phyloP scores from a whole-genome alignment of 2,113 vertebrate species.

The Gymnogyps californianus region DNA sequence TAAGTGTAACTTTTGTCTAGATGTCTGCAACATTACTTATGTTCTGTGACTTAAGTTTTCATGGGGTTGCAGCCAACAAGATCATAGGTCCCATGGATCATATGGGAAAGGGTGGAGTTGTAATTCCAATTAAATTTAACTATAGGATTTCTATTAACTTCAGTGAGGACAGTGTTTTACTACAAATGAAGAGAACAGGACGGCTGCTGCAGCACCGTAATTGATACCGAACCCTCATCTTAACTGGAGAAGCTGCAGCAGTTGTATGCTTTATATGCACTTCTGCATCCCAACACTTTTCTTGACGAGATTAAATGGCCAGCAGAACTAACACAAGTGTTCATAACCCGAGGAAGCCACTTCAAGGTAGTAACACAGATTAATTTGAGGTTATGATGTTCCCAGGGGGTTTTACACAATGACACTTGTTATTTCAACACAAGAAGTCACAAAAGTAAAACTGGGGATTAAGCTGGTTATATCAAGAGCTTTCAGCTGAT shows the following conservation, averaged over 20 bases:
- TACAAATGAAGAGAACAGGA: not conserved
- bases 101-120: not conserved
- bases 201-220: not conserved
- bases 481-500: slow-evolving; percentile 26
- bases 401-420: slow-evolving; percentile 32
- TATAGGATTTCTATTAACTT: not conserved
- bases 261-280: not conserved
- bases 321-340: not conserved
- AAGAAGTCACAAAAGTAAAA: not conserved
- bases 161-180: not conserved
- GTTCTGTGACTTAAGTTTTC: not conserved
- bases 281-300: not conserved
- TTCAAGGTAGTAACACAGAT: not conserved
- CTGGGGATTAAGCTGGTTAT: not conserved
- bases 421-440: not conserved
- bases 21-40: not conserved
- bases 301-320: not conserved
- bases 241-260: not conserved
- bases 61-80: not conserved
- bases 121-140: not conserved
- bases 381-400: not conserved
- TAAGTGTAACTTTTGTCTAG: not conserved
- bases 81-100: not conserved
- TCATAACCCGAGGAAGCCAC: not conserved
- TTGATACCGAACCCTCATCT: not conserved